Evolutionary conservation across 35 echinoderm and acorn worm species (phyloP).

Genomic region (Heliocidaris tuberculata): DNA sequence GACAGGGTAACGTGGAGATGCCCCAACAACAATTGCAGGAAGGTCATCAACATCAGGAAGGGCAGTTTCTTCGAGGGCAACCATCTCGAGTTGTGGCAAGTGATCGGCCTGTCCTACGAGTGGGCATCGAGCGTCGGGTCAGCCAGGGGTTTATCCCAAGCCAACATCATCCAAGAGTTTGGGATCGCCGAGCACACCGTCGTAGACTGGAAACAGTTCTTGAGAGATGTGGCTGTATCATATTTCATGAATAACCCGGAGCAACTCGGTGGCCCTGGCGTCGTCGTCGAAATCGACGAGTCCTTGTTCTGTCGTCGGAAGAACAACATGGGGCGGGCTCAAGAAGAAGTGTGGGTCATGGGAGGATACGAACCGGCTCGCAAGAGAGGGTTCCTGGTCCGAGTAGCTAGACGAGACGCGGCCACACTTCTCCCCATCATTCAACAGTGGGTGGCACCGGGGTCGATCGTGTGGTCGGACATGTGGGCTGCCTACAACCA

Average conservation of each 20-base stretch:
- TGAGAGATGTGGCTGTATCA: not conserved
- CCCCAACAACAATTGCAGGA: not conserved
- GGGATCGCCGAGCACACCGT: not conserved
- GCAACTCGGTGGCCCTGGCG: conserved; percentile 32
- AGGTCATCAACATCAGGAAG: conserved; percentile 44
- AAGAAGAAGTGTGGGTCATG: not conserved
- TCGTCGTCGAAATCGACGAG: not conserved
- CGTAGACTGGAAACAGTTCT: conserved; percentile 51
- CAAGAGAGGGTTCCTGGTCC: no score
- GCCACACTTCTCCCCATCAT: conserved; percentile 41
- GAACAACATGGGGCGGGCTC: not conserved
- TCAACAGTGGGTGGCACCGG: no score
- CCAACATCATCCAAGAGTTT: not conserved
- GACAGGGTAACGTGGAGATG: conserved; percentile 30
- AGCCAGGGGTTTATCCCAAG: not conserved
- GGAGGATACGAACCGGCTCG: not conserved
- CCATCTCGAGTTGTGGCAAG: conserved; percentile 34
- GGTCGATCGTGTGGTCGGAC: no score
- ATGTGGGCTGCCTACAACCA: conserved; percentile 43
- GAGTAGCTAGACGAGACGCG: not conserved
- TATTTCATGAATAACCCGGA: conserved; percentile 30
- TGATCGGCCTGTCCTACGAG: conserved; percentile 21
- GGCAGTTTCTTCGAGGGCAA: conserved; percentile 39
- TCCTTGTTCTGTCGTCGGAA: no score
- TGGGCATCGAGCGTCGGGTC: not conserved